These are phyloP conservation scores for Drosophila fungiperda DNA, from an alignment of 2,888 invertebrate species.

Conservation along the genomic window DNA sequence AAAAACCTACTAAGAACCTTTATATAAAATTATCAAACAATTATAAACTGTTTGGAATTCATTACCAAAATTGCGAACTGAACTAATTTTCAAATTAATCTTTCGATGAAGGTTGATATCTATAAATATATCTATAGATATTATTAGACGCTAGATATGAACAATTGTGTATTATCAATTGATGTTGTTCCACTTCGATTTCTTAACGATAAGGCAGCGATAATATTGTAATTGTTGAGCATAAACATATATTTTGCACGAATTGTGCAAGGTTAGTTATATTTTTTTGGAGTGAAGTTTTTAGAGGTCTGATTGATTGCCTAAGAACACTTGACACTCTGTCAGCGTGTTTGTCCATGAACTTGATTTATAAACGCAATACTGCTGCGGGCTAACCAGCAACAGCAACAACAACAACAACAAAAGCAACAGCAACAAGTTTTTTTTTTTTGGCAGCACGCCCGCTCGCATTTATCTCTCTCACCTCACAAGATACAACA, in stretches of 20 bases:
- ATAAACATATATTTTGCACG: slow-evolving; percentile 11
- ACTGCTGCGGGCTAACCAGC: slow-evolving; percentile 44
- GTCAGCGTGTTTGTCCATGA: slow-evolving; percentile 59
- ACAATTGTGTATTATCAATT: slow-evolving; percentile 7
- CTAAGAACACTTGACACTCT: slow-evolving; percentile 74
- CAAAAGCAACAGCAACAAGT: slow-evolving; percentile 52
- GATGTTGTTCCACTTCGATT: background rate
- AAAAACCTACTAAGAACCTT: background rate
- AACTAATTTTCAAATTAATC: no score
- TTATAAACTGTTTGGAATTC: background rate
- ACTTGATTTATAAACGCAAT: slow-evolving; percentile 72
- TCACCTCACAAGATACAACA: slow-evolving; percentile 89
- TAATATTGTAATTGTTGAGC: slow-evolving; percentile 21
- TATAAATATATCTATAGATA: background rate
- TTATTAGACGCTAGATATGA: background rate
- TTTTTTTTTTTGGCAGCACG: slow-evolving; percentile 23
- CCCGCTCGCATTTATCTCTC: slow-evolving; percentile 55
- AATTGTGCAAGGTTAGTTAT: slow-evolving; percentile 75
- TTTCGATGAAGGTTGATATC: background rate
- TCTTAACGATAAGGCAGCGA: slow-evolving; percentile 13
- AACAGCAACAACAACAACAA: slow-evolving; percentile 20
- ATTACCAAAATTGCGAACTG: background rate
- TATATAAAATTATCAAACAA: background rate
- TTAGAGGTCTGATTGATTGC: slow-evolving; percentile 48
- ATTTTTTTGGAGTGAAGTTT: slow-evolving; percentile 34